phyloP scores from a whole-genome alignment of 2,888 invertebrate species.

The Amphiduros pacificus region DNA sequence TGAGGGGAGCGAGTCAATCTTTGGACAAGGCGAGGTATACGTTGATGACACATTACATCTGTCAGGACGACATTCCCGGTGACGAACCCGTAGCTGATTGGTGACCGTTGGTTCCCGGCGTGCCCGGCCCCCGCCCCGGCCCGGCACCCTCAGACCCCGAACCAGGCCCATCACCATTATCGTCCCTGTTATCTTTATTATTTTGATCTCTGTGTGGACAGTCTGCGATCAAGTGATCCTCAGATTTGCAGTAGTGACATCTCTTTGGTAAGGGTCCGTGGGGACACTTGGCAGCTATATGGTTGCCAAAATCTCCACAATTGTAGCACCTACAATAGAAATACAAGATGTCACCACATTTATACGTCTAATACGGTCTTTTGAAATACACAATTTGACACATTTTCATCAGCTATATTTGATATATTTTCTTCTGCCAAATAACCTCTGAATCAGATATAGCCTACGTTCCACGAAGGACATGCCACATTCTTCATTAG shows the following conservation, averaged over 20 bases:
- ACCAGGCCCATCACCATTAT: conserved; percentile 6
- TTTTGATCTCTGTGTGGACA: conserved; percentile 67
- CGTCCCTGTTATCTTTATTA: conserved; percentile 3
- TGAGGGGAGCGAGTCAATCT: too few relatives aligned
- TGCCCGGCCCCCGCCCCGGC: not conserved
- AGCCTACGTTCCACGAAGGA: too few relatives aligned
- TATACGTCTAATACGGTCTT: too few relatives aligned
- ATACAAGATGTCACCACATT: too few relatives aligned
- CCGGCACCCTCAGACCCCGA: not conserved
- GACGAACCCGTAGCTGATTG: not conserved
- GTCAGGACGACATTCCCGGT: not conserved
- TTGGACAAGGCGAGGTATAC: too few relatives aligned
- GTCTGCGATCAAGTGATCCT: conserved; percentile 86
- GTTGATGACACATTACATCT: not conserved
- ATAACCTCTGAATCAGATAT: too few relatives aligned
- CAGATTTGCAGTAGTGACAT: conserved; percentile 87
- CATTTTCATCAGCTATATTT: too few relatives aligned
- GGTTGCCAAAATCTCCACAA: conserved; percentile 89
- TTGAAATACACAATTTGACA: too few relatives aligned
- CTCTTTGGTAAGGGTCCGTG: conserved; percentile 87
- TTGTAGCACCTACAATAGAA: conserved; percentile 77
- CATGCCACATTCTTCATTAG: too few relatives aligned
- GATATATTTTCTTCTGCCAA: too few relatives aligned
- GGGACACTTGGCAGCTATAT: conserved; percentile 86
- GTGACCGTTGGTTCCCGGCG: conserved; percentile 1